Conservation (phyloP, 2,888 invertebrate species). For the Caenorhabditis drosophilae region DNA sequence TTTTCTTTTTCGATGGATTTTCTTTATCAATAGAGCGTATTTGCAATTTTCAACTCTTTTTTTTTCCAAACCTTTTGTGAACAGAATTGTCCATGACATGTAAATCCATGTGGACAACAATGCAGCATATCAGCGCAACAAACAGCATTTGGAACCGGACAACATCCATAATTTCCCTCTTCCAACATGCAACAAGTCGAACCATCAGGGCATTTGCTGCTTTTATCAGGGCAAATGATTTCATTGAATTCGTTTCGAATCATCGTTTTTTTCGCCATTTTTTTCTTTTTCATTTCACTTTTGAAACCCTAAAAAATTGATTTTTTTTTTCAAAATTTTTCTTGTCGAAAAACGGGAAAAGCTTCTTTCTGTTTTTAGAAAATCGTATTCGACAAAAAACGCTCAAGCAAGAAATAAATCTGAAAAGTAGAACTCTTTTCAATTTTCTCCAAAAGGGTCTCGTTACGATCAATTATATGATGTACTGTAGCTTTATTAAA, state of each 20-base stretch:
- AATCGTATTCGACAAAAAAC: too few species aligned
- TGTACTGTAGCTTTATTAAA: too few species aligned
- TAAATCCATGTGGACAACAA: conserved; percentile 51
- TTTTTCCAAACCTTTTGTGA: too few species aligned
- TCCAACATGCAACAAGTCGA: conserved; percentile 37
- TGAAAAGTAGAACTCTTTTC: not conserved
- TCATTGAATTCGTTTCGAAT: conserved; percentile 34
- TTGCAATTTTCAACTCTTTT: too few species aligned
- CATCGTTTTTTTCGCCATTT: conserved; percentile 18
- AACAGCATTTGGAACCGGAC: conserved; percentile 34
- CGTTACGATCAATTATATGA: too few species aligned
- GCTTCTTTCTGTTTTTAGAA: not conserved
- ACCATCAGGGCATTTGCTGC: conserved; percentile 33
- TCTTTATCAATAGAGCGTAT: too few species aligned
- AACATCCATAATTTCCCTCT: conserved; percentile 39
- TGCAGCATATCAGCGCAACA: conserved; percentile 48
- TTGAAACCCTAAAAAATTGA: conserved; percentile 1
- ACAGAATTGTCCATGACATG: conserved; percentile 49
- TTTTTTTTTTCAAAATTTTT: not conserved
- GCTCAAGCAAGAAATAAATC: too few species aligned
- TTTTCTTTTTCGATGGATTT: too few species aligned
- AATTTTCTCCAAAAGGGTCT: not conserved
- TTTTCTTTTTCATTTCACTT: conserved; percentile 25
- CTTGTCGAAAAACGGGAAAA: not conserved
- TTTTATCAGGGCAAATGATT: conserved; percentile 36